phyloP scores from a whole-genome alignment of 2,797 vertebrate genomes.

The Poeciliopsis turneri region DNA sequence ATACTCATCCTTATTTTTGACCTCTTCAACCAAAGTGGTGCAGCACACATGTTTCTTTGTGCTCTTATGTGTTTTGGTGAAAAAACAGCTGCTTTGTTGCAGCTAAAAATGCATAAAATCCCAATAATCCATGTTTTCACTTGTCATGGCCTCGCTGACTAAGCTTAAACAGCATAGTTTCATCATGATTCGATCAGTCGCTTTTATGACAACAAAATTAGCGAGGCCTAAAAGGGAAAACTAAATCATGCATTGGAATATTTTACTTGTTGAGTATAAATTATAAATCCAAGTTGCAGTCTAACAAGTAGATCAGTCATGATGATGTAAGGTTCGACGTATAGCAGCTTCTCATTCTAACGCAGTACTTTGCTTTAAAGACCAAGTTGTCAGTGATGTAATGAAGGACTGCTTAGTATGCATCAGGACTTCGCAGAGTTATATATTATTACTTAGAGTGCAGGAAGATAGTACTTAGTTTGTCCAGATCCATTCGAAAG shows the following conservation, averaged over 20 bases:
- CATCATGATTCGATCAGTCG: not conserved
- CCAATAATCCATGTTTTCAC: not conserved
- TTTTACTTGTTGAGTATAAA: not conserved
- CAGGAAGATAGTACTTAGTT: conserved; percentile 1
- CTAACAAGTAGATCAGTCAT: not conserved
- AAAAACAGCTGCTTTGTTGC: not conserved
- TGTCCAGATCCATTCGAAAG: not conserved
- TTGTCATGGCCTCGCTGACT: not conserved
- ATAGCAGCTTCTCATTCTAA: not conserved
- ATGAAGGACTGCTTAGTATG: conserved; percentile 4
- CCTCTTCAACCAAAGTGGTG: not conserved
- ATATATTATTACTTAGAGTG: not conserved
- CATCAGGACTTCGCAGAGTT: not conserved
- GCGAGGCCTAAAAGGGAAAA: not conserved
- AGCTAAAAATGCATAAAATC: not conserved
- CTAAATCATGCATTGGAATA: not conserved
- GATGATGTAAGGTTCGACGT: not conserved
- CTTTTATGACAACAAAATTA: not conserved
- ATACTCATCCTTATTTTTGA: not conserved
- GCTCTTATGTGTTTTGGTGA: not conserved
- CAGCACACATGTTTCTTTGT: too few species aligned
- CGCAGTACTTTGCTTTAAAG: not conserved
- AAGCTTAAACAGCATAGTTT: not conserved
- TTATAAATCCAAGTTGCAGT: not conserved
- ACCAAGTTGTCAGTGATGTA: conserved; percentile 5